Evolutionary conservation across 2,797 vertebrate genomes (phyloP).

Genomic region (Chaetophractus vellerosus): DNA sequence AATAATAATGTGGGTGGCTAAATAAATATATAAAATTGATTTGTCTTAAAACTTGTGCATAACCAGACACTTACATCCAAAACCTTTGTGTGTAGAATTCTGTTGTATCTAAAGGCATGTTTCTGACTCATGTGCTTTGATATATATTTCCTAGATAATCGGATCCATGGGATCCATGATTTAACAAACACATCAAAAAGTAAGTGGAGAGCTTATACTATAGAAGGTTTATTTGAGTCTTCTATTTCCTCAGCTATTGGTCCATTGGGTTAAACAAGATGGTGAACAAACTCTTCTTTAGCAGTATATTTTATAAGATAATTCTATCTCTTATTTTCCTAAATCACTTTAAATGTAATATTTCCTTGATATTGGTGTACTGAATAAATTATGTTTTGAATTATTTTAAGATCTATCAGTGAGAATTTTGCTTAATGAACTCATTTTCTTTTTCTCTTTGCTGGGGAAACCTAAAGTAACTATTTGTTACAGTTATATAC

Average conservation of each 20-base stretch:
- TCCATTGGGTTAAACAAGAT: background rate
- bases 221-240: background rate
- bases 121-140: background rate
- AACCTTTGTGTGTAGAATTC: too few relatives aligned
- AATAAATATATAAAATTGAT: too few relatives aligned
- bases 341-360: background rate
- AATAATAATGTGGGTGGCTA: too few relatives aligned
- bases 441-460: background rate
- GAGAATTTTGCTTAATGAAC: background rate
- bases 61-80: too few relatives aligned
- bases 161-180: background rate
- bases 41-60: background rate
- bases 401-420: background rate
- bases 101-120: too few relatives aligned
- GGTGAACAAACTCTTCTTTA: background rate
- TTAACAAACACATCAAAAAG: too few relatives aligned
- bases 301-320: background rate
- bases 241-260: background rate
- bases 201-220: background rate
- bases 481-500: background rate
- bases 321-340: background rate
- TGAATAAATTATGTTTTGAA: background rate
- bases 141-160: background rate
- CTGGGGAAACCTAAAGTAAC: background rate
- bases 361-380: background rate